A percentile compares a stretch with the other conserved stretches of the same genome.
These are phyloP conservation scores for Hirundo rustica DNA, from an alignment of 2,797 vertebrate species.

Conservation along the genomic window DNA sequence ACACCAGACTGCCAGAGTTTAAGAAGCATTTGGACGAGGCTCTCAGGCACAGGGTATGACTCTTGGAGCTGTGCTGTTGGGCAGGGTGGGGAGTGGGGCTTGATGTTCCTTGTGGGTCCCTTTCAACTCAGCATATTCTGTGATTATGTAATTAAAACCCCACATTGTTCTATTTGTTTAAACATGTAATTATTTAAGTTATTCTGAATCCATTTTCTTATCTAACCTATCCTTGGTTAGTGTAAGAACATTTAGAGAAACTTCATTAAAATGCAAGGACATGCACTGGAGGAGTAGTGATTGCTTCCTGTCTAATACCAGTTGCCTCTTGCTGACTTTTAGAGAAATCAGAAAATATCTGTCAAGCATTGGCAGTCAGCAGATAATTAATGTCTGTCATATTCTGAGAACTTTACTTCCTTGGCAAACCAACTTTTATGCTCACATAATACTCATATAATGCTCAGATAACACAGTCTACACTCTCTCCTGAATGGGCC, in stretches of 20 bases:
- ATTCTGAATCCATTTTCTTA: background rate
- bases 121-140: background rate
- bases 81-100: background rate
- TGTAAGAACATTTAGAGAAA: background rate
- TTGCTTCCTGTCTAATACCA: background rate
- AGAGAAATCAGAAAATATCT: background rate
- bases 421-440: background rate
- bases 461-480: background rate
- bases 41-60: too few relatives aligned
- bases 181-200: background rate
- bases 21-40: background rate
- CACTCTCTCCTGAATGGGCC: background rate
- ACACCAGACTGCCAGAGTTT: background rate
- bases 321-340: background rate
- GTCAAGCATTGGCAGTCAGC: background rate
- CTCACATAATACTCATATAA: background rate
- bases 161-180: background rate
- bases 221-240: background rate
- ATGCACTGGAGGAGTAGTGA: background rate
- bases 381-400: background rate
- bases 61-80: background rate
- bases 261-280: background rate
- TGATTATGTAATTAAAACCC: background rate
- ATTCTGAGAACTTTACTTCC: background rate
- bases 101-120: background rate